phyloP scores from a whole-genome alignment of 2,888 invertebrate genomes.

The Aleiodes leptofemur region DNA sequence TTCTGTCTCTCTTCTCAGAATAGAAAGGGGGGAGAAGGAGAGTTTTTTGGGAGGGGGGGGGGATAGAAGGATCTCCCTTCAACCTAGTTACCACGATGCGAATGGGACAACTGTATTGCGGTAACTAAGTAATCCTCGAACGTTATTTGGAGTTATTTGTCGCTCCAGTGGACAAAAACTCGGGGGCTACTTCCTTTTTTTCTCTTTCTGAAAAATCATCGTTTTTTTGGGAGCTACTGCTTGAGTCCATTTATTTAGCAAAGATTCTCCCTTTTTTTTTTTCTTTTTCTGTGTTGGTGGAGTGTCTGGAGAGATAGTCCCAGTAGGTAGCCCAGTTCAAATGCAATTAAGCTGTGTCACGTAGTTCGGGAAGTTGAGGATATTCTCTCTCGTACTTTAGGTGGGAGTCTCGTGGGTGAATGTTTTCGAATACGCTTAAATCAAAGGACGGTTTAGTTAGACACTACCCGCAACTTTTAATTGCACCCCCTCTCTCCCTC shows the following conservation, averaged over 20 bases:
- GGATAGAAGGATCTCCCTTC: slow-evolving; percentile 48
- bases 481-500: slow-evolving; percentile 62
- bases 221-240: too few relatives aligned
- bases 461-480: slow-evolving; percentile 72
- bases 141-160: slow-evolving; percentile 74
- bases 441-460: slow-evolving; percentile 72
- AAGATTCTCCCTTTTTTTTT: neutral
- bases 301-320: neutral
- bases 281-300: neutral
- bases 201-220: neutral
- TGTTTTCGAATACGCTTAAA: slow-evolving; percentile 66
- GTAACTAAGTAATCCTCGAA: slow-evolving; percentile 74
- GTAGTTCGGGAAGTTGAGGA: slow-evolving; percentile 59
- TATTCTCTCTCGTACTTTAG: neutral
- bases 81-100: slow-evolving; percentile 64
- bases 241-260: neutral
- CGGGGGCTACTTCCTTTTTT: slow-evolving; percentile 1
- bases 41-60: neutral
- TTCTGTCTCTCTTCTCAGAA: slow-evolving; percentile 10
- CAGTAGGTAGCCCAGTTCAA: slow-evolving; percentile 55
- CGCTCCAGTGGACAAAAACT: slow-evolving; percentile 63
- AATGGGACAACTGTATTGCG: slow-evolving; percentile 67
- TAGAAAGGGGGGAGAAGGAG: neutral
- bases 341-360: slow-evolving; percentile 71
- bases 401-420: slow-evolving; percentile 19